Conservation (phyloP, 1,140 invertebrate species). For the Procambarus clarkii region DNA sequence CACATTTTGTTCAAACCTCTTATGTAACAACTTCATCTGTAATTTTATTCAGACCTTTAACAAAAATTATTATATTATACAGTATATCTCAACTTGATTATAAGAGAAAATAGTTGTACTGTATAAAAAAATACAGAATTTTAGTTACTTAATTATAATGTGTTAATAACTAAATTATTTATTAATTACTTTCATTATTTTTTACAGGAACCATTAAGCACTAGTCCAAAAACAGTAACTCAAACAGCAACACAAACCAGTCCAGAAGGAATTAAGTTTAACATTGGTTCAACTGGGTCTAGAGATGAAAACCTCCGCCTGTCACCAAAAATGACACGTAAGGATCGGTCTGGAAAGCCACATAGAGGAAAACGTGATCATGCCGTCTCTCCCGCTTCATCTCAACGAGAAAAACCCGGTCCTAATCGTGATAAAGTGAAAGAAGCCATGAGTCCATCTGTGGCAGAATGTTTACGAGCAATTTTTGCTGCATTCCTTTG, state of each 20-base stretch:
- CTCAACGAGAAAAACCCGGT: slow-evolving; percentile 62
- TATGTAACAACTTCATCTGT: no score
- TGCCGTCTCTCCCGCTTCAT: slow-evolving; percentile 80
- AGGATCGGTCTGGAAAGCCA: slow-evolving; percentile 78
- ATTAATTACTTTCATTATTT: not conserved
- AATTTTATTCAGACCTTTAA: no score
- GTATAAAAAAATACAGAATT: no score
- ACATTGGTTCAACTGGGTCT: slow-evolving; percentile 78
- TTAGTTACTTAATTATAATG: no score
- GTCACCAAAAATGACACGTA: slow-evolving; percentile 81
- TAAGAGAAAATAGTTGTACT: no score
- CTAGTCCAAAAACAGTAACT: slow-evolving; percentile 77
- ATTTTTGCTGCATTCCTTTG: slow-evolving; percentile 97
- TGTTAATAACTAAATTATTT: not conserved
- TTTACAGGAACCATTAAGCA: slow-evolving; percentile 68
- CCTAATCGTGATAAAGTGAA: slow-evolving; percentile 80
- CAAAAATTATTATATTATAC: no score
- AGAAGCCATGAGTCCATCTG: slow-evolving; percentile 91
- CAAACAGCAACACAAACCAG: slow-evolving; percentile 87
- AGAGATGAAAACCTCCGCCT: slow-evolving; percentile 79
- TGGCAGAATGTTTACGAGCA: slow-evolving; percentile 93
- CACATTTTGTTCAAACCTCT: no score
- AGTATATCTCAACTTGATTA: no score
- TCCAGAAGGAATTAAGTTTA: slow-evolving; percentile 81
- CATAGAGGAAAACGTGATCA: slow-evolving; percentile 79